phyloP scores from a whole-genome alignment of 2,113 vertebrate genomes.

The Phyllostomus hastatus region DNA sequence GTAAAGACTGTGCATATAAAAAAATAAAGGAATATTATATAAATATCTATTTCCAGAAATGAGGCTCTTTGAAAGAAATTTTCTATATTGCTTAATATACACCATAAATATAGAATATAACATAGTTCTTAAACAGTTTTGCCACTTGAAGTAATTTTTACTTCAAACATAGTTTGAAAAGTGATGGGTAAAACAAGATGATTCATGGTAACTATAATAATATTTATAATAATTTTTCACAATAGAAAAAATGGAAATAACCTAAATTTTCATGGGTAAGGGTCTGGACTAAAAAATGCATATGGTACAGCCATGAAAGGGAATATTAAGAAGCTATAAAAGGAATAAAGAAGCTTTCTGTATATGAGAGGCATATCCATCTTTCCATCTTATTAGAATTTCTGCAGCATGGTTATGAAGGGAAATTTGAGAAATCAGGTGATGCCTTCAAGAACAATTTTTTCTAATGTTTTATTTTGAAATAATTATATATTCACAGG shows the following conservation, averaged over 20 bases:
- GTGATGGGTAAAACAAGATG: neutral
- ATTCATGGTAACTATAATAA: neutral
- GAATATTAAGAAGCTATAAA: neutral
- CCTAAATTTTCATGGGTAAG: neutral
- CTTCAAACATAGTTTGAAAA: neutral
- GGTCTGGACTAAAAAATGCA: neutral
- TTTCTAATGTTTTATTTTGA: constrained; percentile 12
- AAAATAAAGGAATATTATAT: neutral
- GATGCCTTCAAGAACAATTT: neutral
- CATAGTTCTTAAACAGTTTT: constrained; percentile 29
- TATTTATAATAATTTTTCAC: neutral
- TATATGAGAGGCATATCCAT: neutral
- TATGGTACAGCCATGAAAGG: neutral
- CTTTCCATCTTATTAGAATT: neutral
- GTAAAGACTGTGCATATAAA: neutral
- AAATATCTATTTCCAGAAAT: constrained; percentile 25
- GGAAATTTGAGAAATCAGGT: neutral
- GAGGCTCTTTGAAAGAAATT: neutral
- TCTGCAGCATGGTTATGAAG: neutral
- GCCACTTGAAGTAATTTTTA: neutral
- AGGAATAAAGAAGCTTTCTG: neutral
- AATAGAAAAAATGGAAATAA: neutral
- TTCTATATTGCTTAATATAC: neutral
- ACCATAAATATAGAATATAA: neutral
- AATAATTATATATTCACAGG: neutral